A percentile compares a stretch with the other conserved stretches of the same genome.
These are phyloP conservation scores for Oedothorax gibbosus DNA, from an alignment of 1,140 invertebrate genomes.

Conservation along the genomic window DNA sequence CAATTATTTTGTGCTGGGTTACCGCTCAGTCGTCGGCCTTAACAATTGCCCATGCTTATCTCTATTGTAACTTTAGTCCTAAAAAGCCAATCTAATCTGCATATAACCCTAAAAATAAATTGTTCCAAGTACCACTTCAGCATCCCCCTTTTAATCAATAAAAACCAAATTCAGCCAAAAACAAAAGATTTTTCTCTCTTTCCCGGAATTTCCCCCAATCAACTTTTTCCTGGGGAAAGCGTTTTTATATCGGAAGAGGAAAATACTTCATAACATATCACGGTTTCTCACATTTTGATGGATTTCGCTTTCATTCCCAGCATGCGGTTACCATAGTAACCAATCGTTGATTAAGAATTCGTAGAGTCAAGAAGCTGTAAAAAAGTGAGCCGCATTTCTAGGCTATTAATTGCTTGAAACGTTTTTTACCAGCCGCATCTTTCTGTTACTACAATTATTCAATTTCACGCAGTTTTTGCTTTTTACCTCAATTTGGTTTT, in stretches of 20 bases:
- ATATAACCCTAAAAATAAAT: too few species aligned
- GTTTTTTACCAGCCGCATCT: slow-evolving; percentile 4
- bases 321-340: slow-evolving; percentile 34
- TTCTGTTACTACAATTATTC: slow-evolving; percentile 22
- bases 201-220: background rate
- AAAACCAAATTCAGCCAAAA: background rate
- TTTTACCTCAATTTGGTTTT: background rate
- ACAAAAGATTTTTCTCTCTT: background rate
- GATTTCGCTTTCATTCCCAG: background rate
- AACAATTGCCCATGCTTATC: too few species aligned
- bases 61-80: too few species aligned
- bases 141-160: background rate
- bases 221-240: background rate
- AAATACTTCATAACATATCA: slow-evolving; percentile 47
- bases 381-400: slow-evolving; percentile 8
- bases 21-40: too few species aligned
- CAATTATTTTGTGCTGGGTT: too few species aligned
- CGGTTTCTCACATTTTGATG: slow-evolving; percentile 34
- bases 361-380: slow-evolving; percentile 31
- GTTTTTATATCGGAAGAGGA: slow-evolving; percentile 12
- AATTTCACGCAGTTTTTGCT: slow-evolving; percentile 6
- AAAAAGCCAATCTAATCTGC: too few species aligned
- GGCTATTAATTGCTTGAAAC: slow-evolving; percentile 5
- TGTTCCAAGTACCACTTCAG: background rate
- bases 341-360: slow-evolving; percentile 38